Base-by-base conservation (phyloP, 2,888 invertebrate genomes). In the Ophion ellenae region DNA sequence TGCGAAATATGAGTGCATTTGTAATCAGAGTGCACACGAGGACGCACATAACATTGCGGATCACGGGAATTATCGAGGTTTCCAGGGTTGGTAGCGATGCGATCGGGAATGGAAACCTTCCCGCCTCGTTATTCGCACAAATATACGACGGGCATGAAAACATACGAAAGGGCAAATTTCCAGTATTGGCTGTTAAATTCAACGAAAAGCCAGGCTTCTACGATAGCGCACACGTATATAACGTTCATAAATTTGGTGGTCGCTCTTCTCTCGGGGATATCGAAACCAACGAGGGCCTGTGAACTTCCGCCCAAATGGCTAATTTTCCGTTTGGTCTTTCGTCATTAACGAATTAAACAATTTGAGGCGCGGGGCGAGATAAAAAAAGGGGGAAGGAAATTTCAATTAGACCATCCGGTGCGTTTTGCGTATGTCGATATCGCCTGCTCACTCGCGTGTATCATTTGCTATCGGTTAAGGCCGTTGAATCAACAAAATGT, bases 11-110 rank as follows among this genome's bases (percentile, higher is more conserved):
- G 71, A 69, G 63, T 64, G 67, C 45, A n/a, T 61, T 36, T 61
- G 66, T 32, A 40, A 40, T 40, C 7, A 40, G 24, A 53, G 28
- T 63, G 73, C 17, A 59, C 66, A 40, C 45, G 36, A 10, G 67
- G 32, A 73, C 3, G 59, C 64, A 67, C 47, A 40, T 74, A 61
- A 57, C 20, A 47, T 75, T 70, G 47, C 66, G 78, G 71, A 78
- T 84, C 71, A 86, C 59, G 59, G 70, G 84, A 76, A 76, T 84
- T 76, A 84, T 84, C 80, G 84, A 59, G 75, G 57, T 74, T 80
- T 57, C 59, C 64, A 28, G 75, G 40, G 40, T 59, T 59, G 24
- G 17, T 20, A 4, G 47, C 17, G 61, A 81, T 57, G 64, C 40
- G 53, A 82, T 77, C 70, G 82, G 61, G 24, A 77, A 82, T 77